Evolutionary conservation across 2,797 vertebrate genomes (phyloP).

Genomic region (Adelosebastes latens): DNA sequence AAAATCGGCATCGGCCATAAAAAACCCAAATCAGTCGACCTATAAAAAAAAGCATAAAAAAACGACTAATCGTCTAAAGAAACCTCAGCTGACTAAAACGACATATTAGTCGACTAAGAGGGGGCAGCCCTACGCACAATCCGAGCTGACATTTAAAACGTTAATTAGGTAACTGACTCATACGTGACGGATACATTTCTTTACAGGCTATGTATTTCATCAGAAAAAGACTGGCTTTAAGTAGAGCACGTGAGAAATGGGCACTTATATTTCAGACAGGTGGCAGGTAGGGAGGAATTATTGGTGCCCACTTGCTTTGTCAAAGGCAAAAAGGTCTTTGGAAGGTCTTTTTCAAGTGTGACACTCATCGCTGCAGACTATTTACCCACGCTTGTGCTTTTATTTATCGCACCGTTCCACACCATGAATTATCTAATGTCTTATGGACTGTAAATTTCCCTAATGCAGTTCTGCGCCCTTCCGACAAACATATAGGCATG

Average conservation of each 20-base stretch:
- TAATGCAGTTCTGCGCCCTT: constrained; percentile 78
- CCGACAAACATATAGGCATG: constrained; percentile 51
- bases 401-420: constrained; percentile 82
- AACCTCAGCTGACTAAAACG: no score
- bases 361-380: constrained; percentile 75
- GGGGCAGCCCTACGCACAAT: no score
- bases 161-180: neutral
- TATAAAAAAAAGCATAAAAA: no score
- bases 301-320: constrained; percentile 67
- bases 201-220: constrained; percentile 8
- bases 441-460: constrained; percentile 84
- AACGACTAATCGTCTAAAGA: no score
- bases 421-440: constrained; percentile 84
- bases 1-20: no score
- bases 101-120: no score
- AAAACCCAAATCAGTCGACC: no score
- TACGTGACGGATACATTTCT: constrained; percentile 3
- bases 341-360: constrained; percentile 81
- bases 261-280: constrained; percentile 68
- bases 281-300: constrained; percentile 63
- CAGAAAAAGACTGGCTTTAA: constrained; percentile 24
- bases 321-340: constrained; percentile 80
- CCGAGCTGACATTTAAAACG: no score
- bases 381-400: constrained; percentile 78
- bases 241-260: constrained; percentile 51